These are phyloP conservation scores for Lasioglossum figueresi DNA, from an alignment of 2,888 invertebrate species.

Conservation along the genomic window DNA sequence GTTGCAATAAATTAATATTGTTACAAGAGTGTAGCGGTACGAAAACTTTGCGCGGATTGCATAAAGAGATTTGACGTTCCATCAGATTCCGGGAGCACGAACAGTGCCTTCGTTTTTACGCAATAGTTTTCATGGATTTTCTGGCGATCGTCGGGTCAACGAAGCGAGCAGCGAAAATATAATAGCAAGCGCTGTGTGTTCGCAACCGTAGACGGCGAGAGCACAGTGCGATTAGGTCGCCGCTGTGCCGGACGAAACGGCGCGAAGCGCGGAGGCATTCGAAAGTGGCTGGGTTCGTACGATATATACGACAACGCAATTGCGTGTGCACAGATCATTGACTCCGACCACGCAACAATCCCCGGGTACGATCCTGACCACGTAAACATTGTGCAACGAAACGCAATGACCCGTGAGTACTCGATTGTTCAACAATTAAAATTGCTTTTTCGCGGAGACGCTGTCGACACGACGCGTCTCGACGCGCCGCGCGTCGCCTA, in stretches of 20 bases:
- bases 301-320: conserved; percentile 71
- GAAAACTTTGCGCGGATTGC: not conserved
- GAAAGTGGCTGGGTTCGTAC: conserved; percentile 62
- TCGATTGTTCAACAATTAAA: conserved; percentile 16
- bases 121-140: conserved; percentile 14
- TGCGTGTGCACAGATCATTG: conserved; percentile 77
- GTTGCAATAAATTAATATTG: not conserved
- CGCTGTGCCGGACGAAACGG: conserved; percentile 43
- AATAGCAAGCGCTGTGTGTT: not conserved
- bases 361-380: conserved; percentile 56
- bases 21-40: not conserved
- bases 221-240: conserved; percentile 45
- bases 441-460: conserved; percentile 2
- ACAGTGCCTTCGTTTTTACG: not conserved
- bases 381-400: conserved; percentile 66
- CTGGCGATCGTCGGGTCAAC: conserved; percentile 6
- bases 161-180: conserved; percentile 19
- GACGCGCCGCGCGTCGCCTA: not conserved
- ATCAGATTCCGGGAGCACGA: not conserved
- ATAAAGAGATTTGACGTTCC: not conserved
- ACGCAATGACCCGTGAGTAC: conserved; percentile 29
- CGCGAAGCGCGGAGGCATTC: conserved; percentile 62
- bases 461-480: not conserved
- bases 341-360: conserved; percentile 70
- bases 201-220: not conserved